Evolutionary conservation across 2,797 vertebrate species (phyloP).

Genomic region (Sternotherus odoratus): DNA sequence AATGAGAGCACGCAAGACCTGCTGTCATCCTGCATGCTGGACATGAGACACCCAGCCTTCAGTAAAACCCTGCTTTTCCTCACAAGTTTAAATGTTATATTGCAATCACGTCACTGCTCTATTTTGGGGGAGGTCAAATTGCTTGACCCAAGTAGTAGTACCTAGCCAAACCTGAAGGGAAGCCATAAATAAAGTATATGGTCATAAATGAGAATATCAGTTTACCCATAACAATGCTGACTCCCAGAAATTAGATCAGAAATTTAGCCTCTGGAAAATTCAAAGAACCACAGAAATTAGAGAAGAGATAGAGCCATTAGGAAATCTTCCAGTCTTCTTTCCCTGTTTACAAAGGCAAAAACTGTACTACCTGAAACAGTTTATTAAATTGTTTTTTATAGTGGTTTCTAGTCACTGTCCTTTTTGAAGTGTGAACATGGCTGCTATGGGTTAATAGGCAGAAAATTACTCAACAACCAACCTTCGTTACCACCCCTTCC

Average conservation of each 20-base stretch:
- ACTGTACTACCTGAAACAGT: not conserved
- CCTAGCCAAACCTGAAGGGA: not conserved
- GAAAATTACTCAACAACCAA: conserved; percentile 12
- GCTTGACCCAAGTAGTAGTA: not conserved
- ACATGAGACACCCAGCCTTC: conserved; percentile 13
- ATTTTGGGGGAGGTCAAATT: not conserved
- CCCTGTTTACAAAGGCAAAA: not conserved
- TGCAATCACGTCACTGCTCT: not conserved
- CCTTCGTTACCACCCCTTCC: not conserved
- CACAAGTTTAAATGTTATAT: not conserved
- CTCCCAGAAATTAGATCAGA: not conserved
- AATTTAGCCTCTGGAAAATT: not conserved
- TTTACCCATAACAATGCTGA: not conserved
- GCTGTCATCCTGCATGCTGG: not conserved
- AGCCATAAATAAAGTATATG: not conserved
- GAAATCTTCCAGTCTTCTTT: not conserved
- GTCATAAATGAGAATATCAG: not conserved
- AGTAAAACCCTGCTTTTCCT: not conserved
- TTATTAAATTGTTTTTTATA: not conserved
- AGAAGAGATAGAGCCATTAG: not conserved
- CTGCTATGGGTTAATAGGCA: not conserved
- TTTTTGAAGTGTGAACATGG: not conserved
- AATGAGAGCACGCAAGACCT: conserved; percentile 1
- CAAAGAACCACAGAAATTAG: not conserved
- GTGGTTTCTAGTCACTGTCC: not conserved